phyloP scores from a whole-genome alignment of 2,113 vertebrate genomes.

The Mustela nigripes region DNA sequence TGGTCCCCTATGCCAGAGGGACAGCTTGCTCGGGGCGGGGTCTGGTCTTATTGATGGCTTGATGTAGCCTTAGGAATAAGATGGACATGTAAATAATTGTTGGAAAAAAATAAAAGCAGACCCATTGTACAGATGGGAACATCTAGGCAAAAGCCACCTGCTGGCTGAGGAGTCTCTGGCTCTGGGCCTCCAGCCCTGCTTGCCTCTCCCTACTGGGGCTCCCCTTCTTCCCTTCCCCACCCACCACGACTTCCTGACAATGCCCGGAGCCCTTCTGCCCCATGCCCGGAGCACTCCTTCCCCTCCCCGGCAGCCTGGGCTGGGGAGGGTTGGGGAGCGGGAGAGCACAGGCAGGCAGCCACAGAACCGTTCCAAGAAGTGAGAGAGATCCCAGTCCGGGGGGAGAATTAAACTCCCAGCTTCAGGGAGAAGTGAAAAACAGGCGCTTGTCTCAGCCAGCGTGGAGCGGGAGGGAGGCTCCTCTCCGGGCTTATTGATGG shows the following conservation, averaged over 20 bases:
- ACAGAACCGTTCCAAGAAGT: neutral
- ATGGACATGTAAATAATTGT: neutral
- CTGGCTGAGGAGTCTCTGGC: neutral
- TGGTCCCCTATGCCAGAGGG: neutral
- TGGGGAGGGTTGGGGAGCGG: neutral
- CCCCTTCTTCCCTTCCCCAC: neutral
- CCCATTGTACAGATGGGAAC: neutral
- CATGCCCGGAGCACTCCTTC: neutral
- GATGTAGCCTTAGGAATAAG: neutral
- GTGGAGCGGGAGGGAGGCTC: neutral
- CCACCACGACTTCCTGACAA: fast-evolving
- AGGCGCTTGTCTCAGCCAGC: neutral
- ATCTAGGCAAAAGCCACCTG: neutral
- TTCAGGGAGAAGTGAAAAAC: neutral
- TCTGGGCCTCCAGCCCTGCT: neutral
- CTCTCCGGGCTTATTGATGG: conserved; percentile 50
- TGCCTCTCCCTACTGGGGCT: neutral
- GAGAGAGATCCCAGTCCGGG: neutral
- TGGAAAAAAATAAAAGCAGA: neutral
- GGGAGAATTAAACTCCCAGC: conserved; percentile 6
- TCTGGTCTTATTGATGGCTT: neutral
- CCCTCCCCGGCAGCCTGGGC: neutral
- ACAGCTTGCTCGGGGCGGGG: neutral
- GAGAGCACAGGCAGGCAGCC: neutral
- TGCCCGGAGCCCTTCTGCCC: neutral